Evolutionary conservation across 2,888 invertebrate species (phyloP), one percentile per base, ranked within the genome.

Genomic region (Horisme vitalbata): DNA sequence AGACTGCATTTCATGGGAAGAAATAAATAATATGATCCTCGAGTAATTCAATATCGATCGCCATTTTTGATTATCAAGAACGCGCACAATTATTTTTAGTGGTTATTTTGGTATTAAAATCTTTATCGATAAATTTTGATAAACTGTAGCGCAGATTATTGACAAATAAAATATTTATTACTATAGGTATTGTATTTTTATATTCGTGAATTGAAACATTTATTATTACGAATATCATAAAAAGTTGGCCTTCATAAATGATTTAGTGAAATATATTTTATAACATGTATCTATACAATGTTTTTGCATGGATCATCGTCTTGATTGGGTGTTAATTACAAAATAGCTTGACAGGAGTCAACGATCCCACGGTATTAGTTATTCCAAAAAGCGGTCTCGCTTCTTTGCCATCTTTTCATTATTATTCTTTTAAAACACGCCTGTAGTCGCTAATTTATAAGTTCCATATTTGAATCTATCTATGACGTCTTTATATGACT

Each of bases 321-420:
- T 64, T 67, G 63, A 71, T 77, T 66, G 65, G 65, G 71, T 74
- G 72, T 68, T 79, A 79, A 79, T 81, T 80, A 77, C 72, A 66
- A 72, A 71, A 71, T 71, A 68, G 68, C 67, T 69, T 61, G 65
- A 65, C 65, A 65, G 62, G 62, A 72, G 76, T 75, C 77, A 74
- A 59, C 55, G 76, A 59, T 74, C 74, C 61, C 61, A 52, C 57
- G 61, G 54, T 48, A 52, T 52, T 68, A 74, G 65, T 53, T 48
- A 68, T 53, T 59, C 20, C 18, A 10, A 12, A 34, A 23, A 41
- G 24, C 26, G 15, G 58, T 53, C 52, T 49, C 43, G 54, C 26
- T 8, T 5, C 6, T n/a, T n/a, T 18, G 18, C 18, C 2, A 18
- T 5, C 18, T 18, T 18, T 18, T 6, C 4, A 18, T 18, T 18